Conservation (phyloP, 1,140 invertebrate species). For the Tetramorium simillimum region DNA sequence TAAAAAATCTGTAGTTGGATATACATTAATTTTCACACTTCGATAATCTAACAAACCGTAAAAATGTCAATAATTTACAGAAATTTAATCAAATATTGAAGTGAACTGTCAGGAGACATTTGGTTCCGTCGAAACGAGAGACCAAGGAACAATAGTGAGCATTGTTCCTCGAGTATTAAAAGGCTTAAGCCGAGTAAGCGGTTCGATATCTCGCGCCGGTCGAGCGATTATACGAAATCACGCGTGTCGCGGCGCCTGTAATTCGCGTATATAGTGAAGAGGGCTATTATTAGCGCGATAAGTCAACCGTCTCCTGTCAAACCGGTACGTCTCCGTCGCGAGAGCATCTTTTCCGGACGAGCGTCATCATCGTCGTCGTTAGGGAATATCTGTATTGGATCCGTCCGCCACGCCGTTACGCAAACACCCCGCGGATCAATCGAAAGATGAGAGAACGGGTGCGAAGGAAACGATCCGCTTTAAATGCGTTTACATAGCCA, state of each 20-base stretch:
- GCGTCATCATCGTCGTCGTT: background rate
- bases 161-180: constrained; percentile 32
- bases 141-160: constrained; percentile 25
- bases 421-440: constrained; percentile 22
- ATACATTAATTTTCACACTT: constrained; percentile 3
- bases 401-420: background rate
- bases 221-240: constrained; percentile 36
- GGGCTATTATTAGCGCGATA: constrained; percentile 54
- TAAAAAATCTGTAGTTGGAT: background rate
- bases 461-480: constrained; percentile 42
- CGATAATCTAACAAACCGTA: background rate
- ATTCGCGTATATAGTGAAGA: background rate
- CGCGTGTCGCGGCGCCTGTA: constrained; percentile 8
- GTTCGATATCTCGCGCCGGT: constrained; percentile 41
- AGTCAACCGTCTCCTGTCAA: constrained; percentile 45
- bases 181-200: constrained; percentile 11
- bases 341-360: background rate
- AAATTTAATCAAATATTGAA: background rate
- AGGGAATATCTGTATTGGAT: constrained; percentile 25
- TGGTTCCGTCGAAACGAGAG: background rate
- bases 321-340: background rate
- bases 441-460: constrained; percentile 2
- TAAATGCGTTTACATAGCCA: constrained; percentile 55
- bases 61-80: background rate
- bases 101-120: background rate